These are phyloP conservation scores for Crax fasciolata DNA, from an alignment of 2,797 vertebrate species.

Conservation along the genomic window DNA sequence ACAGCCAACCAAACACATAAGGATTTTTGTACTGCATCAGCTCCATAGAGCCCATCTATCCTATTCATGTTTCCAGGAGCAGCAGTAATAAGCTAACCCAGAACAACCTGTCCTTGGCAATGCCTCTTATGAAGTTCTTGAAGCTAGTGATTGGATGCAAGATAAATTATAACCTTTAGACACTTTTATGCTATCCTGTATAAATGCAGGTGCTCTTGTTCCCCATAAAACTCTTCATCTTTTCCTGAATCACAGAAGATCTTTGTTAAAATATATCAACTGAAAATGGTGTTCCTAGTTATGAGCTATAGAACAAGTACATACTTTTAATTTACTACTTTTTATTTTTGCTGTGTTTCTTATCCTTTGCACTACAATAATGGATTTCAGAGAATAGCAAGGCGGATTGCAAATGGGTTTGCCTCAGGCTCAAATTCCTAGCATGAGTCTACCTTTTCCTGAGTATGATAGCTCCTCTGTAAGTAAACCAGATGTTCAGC, in stretches of 20 bases:
- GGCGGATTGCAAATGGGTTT: background rate
- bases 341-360: background rate
- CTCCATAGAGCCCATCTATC: background rate
- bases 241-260: background rate
- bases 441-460: background rate
- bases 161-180: slow-evolving; percentile 36
- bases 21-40: background rate
- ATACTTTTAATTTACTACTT: background rate
- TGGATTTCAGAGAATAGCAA: background rate
- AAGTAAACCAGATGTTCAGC: slow-evolving; percentile 54
- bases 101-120: slow-evolving; percentile 17
- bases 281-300: background rate
- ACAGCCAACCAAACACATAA: background rate
- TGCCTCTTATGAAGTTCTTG: background rate
- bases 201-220: background rate
- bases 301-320: background rate
- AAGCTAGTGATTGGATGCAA: slow-evolving; percentile 8
- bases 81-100: background rate
- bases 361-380: background rate
- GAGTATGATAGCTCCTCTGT: background rate
- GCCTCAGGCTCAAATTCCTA: slow-evolving; percentile 5
- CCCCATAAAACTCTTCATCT: background rate
- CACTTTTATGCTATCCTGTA: background rate
- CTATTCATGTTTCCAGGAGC: background rate
- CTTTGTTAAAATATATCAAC: background rate